These are phyloP conservation scores for Ceratoteleas bidentatus DNA, from an alignment of 1,140 invertebrate genomes.

Conservation along the genomic window DNA sequence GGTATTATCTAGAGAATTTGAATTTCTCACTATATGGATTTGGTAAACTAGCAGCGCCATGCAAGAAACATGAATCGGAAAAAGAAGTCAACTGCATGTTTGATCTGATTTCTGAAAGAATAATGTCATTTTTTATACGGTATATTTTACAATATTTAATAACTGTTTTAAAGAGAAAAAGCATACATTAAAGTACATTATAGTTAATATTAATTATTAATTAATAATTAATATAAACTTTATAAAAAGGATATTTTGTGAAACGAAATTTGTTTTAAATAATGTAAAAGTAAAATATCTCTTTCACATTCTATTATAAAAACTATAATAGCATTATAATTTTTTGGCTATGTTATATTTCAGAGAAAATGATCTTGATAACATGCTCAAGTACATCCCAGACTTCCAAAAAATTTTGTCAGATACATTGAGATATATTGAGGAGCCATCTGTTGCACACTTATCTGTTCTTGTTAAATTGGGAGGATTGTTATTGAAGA, in stretches of 20 bases:
- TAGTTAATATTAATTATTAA: no score
- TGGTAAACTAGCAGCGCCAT: conserved; percentile 71
- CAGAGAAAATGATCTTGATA: conserved; percentile 57
- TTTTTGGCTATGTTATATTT: conserved; percentile 27
- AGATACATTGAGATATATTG: conserved; percentile 72
- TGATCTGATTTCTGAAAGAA: conserved; percentile 66
- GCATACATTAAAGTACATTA: no score
- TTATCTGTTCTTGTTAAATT: conserved; percentile 76
- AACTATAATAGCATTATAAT: not conserved
- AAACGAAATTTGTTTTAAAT: not conserved
- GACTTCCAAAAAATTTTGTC: conserved; percentile 76
- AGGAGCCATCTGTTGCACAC: conserved; percentile 74
- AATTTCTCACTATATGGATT: conserved; percentile 69
- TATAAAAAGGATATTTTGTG: no score
- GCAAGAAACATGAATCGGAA: conserved; percentile 60
- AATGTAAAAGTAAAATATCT: no score
- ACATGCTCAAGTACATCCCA: conserved; percentile 66
- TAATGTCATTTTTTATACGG: conserved; percentile 66
- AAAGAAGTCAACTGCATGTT: conserved; percentile 68
- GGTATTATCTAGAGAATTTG: no score
- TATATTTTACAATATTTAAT: conserved; percentile 37
- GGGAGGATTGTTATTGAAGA: conserved; percentile 76
- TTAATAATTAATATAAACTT: no score
- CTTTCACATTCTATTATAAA: not conserved
- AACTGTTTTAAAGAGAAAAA: no score